Evolutionary conservation across 2,888 invertebrate genomes (phyloP).

Genomic region (Caenorhabditis sp.): DNA sequence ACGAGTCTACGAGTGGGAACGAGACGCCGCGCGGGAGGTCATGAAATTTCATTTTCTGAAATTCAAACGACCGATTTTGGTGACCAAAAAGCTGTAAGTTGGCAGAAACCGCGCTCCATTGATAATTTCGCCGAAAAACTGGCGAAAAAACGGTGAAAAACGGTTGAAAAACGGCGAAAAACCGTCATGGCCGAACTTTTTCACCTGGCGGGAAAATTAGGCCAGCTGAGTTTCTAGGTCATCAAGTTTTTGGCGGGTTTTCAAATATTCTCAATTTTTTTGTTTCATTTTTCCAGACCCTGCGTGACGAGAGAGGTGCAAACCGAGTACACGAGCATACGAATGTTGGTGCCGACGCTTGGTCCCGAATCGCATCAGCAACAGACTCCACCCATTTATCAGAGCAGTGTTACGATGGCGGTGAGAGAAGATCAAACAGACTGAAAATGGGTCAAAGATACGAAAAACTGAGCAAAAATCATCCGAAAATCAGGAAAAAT

Average conservation of each 20-base stretch:
- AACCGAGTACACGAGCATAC: constrained; percentile 25
- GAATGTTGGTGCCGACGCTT: constrained; percentile 20
- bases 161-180: too few relatives aligned
- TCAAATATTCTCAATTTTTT: too few relatives aligned
- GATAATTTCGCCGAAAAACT: not conserved
- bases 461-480: too few relatives aligned
- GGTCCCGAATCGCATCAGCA: not conserved
- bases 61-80: constrained; percentile 53
- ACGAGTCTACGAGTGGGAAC: constrained; percentile 43
- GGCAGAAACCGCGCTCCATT: not conserved
- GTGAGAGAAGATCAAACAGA: not conserved
- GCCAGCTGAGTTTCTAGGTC: too few relatives aligned
- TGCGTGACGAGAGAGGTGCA: constrained; percentile 6
- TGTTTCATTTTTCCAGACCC: constrained; percentile 34
- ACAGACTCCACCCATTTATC: constrained; percentile 2
- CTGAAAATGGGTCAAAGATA: not conserved
- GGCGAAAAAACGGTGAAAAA: too few relatives aligned
- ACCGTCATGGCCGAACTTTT: too few relatives aligned
- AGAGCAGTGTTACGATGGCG: not conserved
- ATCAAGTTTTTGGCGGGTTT: too few relatives aligned
- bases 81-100: constrained; percentile 40
- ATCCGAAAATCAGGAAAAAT: too few relatives aligned
- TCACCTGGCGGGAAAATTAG: too few relatives aligned
- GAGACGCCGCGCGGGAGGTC: constrained; percentile 27
- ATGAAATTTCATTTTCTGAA: constrained; percentile 40